Percentiles rank a stretch among this genome's conserved stretches.
Conservation (phyloP, 2,797 vertebrate species). For the Characodon lateralis region DNA sequence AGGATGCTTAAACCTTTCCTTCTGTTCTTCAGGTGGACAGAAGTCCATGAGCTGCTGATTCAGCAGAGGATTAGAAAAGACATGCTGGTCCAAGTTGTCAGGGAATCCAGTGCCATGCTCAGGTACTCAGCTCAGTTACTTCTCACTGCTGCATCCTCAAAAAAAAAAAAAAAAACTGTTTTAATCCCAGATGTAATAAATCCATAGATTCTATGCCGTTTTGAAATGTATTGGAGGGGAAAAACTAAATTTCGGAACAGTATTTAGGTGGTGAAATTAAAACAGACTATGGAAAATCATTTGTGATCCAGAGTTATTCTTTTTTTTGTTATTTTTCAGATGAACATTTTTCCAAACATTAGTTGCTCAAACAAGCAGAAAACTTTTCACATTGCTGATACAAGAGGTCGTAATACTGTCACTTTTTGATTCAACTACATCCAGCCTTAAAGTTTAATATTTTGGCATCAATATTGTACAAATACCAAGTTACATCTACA, state of each 20-base stretch:
- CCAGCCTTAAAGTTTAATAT: not conserved
- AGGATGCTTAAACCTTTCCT: conserved; percentile 2
- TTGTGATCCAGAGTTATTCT: not conserved
- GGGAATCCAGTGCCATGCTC: conserved; percentile 84
- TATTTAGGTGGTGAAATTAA: not conserved
- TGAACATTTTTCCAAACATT: not conserved
- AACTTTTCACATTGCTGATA: not conserved
- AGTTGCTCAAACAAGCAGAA: not conserved
- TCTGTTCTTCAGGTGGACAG: conserved; percentile 86
- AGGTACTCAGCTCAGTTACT: conserved; percentile 72
- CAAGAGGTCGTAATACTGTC: too few species aligned
- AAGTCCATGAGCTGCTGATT: conserved; percentile 85
- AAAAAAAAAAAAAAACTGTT: not conserved
- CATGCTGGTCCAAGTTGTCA: conserved; percentile 83
- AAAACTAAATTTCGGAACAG: too few species aligned
- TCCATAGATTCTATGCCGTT: not conserved
- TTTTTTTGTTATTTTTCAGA: too few species aligned
- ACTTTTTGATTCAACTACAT: not conserved
- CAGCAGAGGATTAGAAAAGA: conserved; percentile 87
- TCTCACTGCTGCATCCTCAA: not conserved
- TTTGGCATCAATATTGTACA: not conserved
- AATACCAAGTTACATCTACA: not conserved
- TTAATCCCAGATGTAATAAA: not conserved
- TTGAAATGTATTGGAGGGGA: not conserved
- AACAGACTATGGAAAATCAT: not conserved